These are phyloP conservation scores for Platysternon megacephalum DNA, from an alignment of 2,113 vertebrate species.

Conservation along the genomic window DNA sequence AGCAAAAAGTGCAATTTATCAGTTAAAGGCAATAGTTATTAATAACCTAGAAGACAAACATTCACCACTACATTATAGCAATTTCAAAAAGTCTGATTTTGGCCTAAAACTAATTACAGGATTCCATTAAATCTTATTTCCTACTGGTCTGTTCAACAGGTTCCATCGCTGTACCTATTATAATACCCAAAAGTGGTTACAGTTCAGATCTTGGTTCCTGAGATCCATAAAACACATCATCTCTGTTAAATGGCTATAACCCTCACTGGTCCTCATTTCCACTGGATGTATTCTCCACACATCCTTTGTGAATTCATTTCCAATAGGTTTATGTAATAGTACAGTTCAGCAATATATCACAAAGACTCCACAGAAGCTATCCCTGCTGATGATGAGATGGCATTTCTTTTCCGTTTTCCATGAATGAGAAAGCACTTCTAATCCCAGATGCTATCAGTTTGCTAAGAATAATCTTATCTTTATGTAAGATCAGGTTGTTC, in stretches of 20 bases:
- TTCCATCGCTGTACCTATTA: neutral
- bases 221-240: neutral
- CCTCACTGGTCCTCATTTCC: slow-evolving; percentile 43
- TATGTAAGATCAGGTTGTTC: slow-evolving; percentile 26
- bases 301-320: slow-evolving; percentile 67
- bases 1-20: slow-evolving; percentile 2
- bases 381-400: slow-evolving; percentile 17
- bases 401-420: slow-evolving; percentile 47
- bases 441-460: slow-evolving; percentile 42
- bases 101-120: neutral
- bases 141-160: neutral
- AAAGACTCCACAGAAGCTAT: slow-evolving; percentile 35
- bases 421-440: slow-evolving; percentile 53
- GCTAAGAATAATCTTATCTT: slow-evolving; percentile 33
- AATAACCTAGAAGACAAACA: neutral
- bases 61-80: neutral
- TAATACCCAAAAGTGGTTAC: neutral
- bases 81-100: neutral
- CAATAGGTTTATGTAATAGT: slow-evolving; percentile 66
- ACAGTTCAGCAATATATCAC: slow-evolving; percentile 25
- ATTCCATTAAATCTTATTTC: neutral
- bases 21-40: slow-evolving; percentile 31
- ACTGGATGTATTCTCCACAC: slow-evolving; percentile 21
- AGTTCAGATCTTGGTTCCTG: neutral
- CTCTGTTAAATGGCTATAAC: neutral